A percentile compares a stretch with the other conserved stretches of the same genome.
phyloP scores from a whole-genome alignment of 2,113 vertebrate species.

The Nestor notabilis region DNA sequence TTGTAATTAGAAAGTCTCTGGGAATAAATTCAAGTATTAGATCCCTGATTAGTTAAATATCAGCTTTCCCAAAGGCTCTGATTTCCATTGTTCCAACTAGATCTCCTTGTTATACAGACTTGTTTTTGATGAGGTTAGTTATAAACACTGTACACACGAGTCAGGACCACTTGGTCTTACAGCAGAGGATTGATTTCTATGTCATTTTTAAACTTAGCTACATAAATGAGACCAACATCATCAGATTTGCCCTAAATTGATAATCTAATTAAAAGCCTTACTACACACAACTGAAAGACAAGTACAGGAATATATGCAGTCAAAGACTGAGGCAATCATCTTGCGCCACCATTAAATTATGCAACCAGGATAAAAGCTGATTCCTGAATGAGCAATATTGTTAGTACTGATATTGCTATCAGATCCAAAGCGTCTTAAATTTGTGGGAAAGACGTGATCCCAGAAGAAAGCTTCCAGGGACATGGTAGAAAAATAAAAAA shows the following conservation, averaged over 20 bases:
- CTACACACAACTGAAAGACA: background rate
- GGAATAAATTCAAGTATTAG: background rate
- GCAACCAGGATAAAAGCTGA: background rate
- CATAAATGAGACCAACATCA: background rate
- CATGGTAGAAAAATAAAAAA: background rate
- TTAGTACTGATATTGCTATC: background rate
- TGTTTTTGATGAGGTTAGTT: background rate
- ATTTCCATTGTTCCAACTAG: background rate
- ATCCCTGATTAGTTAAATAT: background rate
- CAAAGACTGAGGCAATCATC: background rate
- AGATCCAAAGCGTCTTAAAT: background rate
- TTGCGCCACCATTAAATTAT: background rate
- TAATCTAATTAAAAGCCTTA: background rate
- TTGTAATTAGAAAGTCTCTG: slow-evolving; percentile 12
- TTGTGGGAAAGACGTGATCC: background rate
- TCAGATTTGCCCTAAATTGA: background rate
- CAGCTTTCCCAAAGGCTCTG: background rate
- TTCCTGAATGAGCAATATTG: background rate
- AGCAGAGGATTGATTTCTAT: background rate
- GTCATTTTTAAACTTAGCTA: background rate
- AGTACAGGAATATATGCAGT: background rate
- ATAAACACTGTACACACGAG: background rate
- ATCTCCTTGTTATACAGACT: background rate
- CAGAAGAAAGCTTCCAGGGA: background rate
- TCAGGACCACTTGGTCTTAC: background rate